Percentiles rank a stretch among this genome's conserved stretches.
These are phyloP conservation scores for Meta bourneti DNA, from an alignment of 2,888 invertebrate genomes.

Conservation along the genomic window DNA sequence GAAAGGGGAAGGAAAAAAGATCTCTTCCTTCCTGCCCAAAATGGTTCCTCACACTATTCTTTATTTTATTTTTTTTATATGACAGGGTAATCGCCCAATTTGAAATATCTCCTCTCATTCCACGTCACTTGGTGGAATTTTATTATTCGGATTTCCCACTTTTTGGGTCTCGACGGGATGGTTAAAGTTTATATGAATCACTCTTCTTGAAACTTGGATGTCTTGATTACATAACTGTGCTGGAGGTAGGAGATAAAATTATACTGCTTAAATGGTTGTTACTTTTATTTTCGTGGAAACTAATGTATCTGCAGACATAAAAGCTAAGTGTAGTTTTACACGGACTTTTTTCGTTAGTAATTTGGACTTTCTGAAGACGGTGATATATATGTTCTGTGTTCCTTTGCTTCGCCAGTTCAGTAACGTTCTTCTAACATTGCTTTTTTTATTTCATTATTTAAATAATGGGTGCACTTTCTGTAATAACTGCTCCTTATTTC, in stretches of 20 bases:
- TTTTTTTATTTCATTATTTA: no score
- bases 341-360: background rate
- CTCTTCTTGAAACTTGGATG: background rate
- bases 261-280: background rate
- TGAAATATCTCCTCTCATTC: constrained; percentile 32
- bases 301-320: background rate
- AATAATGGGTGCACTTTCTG: no score
- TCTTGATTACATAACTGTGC: background rate
- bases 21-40: constrained; percentile 42
- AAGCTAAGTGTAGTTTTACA: background rate
- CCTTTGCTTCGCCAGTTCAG: no score
- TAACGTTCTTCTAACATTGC: no score
- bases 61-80: constrained; percentile 37
- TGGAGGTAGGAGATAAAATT: background rate
- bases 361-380: background rate
- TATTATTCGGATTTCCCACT: constrained; percentile 16
- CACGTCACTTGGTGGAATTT: constrained; percentile 8
- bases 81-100: constrained; percentile 46
- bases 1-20: background rate
- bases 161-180: background rate
- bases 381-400: background rate
- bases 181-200: background rate
- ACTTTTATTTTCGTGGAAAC: background rate
- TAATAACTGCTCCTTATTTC: no score
- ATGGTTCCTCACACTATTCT: constrained; percentile 13